Base-by-base conservation (phyloP, 2,797 vertebrate species). In the Protosalanx chinensis region DNA sequence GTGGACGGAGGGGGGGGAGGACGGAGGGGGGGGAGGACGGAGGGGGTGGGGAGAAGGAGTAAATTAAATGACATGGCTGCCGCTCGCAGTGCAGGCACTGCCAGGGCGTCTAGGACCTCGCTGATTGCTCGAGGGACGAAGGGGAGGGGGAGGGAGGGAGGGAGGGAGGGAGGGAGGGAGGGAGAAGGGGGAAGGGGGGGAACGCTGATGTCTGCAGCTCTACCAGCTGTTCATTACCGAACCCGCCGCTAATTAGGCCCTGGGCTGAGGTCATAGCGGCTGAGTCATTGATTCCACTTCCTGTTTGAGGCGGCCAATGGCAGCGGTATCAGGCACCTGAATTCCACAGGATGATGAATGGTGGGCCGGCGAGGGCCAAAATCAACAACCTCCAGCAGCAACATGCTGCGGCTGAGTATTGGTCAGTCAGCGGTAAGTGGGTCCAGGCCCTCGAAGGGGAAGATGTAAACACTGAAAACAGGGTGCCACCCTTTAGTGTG, bases 181-280 rank as follows among this genome's bases (percentile, higher is more conserved):
- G 57, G 49, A 53, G 77, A 51, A 71, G 20, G 69, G 68, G 65
- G 41, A 16, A 79, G 29, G 60, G 60, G 35, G 49, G 8, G 12
- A 86, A 72, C 35, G 87, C 88, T 88, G 89, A 93, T 77, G 82
- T 80, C 82, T 74, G 84, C 84, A 59, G 78, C 84, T 74, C 62
- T 64, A 85, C 91, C 92, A 94, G 92, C 91, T 94, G 92, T 92
- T 93, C 88, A 81, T 91, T 89, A 88, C 79, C 63, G 67, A 78
- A 76, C 84, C 87, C 90, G 88, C 80, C 81, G 90, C 88, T 91
- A 92, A 92, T 93, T 91, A 92, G 87, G 85, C 84, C 72, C 82
- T 1, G 23, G 79, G 72, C 88, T 92, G 92, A 93, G 90, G 89
- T 91, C 91, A 92, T 84, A 67, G 87, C 79, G 80, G 75, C 78